A percentile compares a stretch with the other conserved stretches of the same genome.
phyloP scores from a whole-genome alignment of 2,797 vertebrate genomes.

The Acanthurus lineatus region DNA sequence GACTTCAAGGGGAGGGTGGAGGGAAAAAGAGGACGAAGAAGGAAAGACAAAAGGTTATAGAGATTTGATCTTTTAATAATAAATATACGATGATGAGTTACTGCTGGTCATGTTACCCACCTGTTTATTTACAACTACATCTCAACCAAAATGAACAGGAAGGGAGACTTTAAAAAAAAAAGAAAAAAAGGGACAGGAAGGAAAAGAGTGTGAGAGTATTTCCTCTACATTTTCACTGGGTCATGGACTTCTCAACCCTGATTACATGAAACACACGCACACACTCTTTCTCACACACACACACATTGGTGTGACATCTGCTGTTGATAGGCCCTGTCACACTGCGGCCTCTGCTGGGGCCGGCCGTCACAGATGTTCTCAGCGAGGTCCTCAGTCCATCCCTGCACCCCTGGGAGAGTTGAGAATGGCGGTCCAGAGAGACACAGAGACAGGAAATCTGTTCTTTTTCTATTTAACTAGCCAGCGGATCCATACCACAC shows the following conservation, averaged over 20 bases:
- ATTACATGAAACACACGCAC: constrained; percentile 20
- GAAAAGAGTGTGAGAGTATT: constrained; percentile 26
- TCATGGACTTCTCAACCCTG: constrained; percentile 53
- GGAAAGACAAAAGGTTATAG: background rate
- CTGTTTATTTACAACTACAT: constrained; percentile 4
- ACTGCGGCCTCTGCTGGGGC: constrained; percentile 63
- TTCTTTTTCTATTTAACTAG: constrained; percentile 64
- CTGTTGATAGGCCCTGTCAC: constrained; percentile 67
- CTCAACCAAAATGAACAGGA: background rate
- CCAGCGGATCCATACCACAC: constrained; percentile 32
- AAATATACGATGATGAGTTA: background rate
- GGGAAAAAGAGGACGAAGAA: background rate
- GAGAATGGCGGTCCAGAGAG: constrained; percentile 53
- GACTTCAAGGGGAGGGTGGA: background rate
- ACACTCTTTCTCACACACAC: constrained; percentile 20
- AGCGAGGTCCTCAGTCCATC: constrained; percentile 63
- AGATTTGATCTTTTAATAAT: constrained; percentile 15
- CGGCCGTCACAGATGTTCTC: constrained; percentile 73
- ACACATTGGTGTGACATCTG: constrained; percentile 71
- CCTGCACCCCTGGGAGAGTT: constrained; percentile 68
- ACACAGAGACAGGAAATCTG: constrained; percentile 69
- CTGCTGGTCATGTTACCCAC: background rate
- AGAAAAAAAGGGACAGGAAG: constrained; percentile 4
- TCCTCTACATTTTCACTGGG: constrained; percentile 43
- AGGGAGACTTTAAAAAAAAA: background rate